Percentiles rank a stretch among this genome's conserved stretches.
Evolutionary conservation across 2,797 vertebrate species (phyloP).

Genomic region (Falco berigora): DNA sequence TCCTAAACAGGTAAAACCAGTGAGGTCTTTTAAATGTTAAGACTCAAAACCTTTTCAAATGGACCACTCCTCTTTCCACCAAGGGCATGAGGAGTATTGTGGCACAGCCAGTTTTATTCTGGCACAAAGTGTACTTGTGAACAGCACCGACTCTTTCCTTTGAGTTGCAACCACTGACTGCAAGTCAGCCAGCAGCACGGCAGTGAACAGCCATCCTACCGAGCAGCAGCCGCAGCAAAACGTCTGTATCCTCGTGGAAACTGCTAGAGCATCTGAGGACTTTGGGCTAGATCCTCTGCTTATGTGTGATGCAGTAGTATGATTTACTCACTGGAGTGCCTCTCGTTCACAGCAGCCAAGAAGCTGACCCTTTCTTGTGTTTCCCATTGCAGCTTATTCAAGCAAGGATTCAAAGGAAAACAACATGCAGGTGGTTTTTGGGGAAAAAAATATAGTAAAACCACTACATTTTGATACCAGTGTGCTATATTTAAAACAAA

Average conservation of each 20-base stretch:
- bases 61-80: background rate
- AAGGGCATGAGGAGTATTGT: background rate
- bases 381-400: background rate
- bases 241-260: background rate
- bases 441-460: background rate
- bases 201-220: background rate
- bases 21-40: background rate
- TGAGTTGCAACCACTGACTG: background rate
- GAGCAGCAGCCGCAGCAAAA: background rate
- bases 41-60: background rate
- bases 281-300: background rate
- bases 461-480: background rate
- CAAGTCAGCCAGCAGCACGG: background rate
- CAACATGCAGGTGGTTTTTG: background rate
- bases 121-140: background rate
- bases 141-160: background rate
- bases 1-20: background rate
- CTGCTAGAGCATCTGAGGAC: background rate
- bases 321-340: background rate
- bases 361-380: background rate
- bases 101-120: background rate
- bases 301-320: background rate
- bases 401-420: background rate
- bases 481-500: background rate
- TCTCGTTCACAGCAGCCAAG: background rate